Evolutionary conservation across 2,113 vertebrate genomes (phyloP).

Genomic region (Nerophis ophidion): DNA sequence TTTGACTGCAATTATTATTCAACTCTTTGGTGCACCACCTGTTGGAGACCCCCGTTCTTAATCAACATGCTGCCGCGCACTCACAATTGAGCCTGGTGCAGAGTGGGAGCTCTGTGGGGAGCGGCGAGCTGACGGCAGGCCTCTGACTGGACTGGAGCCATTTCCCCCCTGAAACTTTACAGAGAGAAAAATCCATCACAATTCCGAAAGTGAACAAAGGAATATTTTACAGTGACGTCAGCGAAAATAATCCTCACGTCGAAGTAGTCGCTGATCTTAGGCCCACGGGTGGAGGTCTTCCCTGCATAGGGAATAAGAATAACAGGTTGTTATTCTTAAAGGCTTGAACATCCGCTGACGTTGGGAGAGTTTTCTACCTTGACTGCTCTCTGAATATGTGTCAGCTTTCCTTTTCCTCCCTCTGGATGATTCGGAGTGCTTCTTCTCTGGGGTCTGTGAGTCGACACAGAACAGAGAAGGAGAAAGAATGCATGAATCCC

Average conservation of each 20-base stretch:
- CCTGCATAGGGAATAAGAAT: slow-evolving; percentile 69
- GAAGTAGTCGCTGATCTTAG: slow-evolving; percentile 99
- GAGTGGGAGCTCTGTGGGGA: slow-evolving; percentile 97
- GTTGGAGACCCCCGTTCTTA: too few species aligned
- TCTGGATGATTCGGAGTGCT: slow-evolving; percentile 90
- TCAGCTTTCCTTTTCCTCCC: slow-evolving; percentile 98
- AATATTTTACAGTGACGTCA: background rate
- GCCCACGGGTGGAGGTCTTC: slow-evolving; percentile 86
- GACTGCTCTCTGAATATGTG: slow-evolving; percentile 93
- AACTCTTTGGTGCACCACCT: too few species aligned
- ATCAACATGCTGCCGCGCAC: slow-evolving; percentile 38
- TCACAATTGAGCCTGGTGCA: slow-evolving; percentile 87
- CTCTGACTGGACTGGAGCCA: slow-evolving; percentile 95
- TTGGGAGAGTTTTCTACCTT: slow-evolving; percentile 73
- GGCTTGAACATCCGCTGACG: background rate
- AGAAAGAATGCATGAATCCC: slow-evolving; percentile 19
- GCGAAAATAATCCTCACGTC: slow-evolving; percentile 76
- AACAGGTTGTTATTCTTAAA: background rate
- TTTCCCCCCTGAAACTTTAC: slow-evolving; percentile 92
- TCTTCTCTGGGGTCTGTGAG: slow-evolving; percentile 94
- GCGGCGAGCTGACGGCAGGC: slow-evolving; percentile 85
- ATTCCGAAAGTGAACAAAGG: background rate
- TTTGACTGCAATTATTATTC: too few species aligned
- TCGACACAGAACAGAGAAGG: slow-evolving; percentile 13
- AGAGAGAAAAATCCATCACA: background rate